Evolutionary conservation across 2,113 vertebrate genomes (phyloP).

Genomic region (Myanophis thanlyinensis): DNA sequence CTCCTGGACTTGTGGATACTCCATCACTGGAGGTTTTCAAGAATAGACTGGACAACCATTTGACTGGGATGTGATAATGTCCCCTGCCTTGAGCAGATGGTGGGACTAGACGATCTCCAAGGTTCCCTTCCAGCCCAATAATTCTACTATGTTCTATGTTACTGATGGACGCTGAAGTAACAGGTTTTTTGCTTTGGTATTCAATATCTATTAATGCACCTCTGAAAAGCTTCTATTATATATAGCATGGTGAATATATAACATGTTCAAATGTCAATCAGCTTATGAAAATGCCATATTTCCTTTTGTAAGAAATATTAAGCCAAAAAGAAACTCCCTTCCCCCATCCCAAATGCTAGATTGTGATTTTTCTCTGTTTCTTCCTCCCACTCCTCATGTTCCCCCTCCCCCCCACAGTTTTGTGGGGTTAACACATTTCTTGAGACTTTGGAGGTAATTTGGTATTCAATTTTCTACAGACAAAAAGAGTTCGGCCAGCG

Average conservation of each 20-base stretch:
- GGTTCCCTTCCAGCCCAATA: too few relatives aligned
- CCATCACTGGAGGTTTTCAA: too few relatives aligned
- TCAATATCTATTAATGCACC: too few relatives aligned
- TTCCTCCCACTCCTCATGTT: background rate
- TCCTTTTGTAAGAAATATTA: background rate
- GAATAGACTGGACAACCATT: too few relatives aligned
- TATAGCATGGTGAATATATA: background rate
- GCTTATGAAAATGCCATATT: background rate
- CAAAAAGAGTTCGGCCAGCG: slow-evolving; percentile 24
- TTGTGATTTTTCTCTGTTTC: background rate
- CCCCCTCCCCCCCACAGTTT: background rate
- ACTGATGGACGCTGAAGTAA: too few relatives aligned
- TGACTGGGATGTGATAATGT: too few relatives aligned
- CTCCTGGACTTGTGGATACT: too few relatives aligned
- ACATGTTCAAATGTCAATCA: slow-evolving; percentile 26
- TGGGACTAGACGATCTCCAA: too few relatives aligned
- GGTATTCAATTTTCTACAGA: slow-evolving; percentile 36
- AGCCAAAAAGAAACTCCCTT: background rate
- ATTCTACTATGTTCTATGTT: too few relatives aligned
- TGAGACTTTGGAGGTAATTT: slow-evolving; percentile 39
- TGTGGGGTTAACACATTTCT: slow-evolving; percentile 26
- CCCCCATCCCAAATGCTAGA: slow-evolving; percentile 1
- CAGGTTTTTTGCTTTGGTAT: too few relatives aligned
- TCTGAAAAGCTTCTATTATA: background rate
- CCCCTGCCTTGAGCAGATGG: too few relatives aligned